phyloP scores from a whole-genome alignment of 2,888 invertebrate species.

The Gymnocheta viridis region DNA sequence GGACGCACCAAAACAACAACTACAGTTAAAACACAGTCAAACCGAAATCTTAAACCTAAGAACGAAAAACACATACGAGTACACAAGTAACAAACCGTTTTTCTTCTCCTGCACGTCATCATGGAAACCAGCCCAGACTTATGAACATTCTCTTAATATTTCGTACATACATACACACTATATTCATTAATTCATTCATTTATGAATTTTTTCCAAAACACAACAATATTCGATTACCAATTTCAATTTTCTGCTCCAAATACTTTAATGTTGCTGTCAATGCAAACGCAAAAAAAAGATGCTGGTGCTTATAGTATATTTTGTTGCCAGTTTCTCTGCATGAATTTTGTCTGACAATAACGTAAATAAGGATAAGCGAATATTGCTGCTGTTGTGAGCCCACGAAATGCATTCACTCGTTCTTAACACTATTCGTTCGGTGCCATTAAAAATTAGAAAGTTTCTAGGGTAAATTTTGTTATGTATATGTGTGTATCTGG shows the following conservation, averaged over 20 bases:
- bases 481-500: not conserved
- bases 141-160: not conserved
- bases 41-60: slow-evolving; percentile 1
- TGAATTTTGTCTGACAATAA: slow-evolving; percentile 20
- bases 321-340: not conserved
- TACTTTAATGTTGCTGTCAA: slow-evolving; percentile 66
- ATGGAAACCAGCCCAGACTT: not conserved
- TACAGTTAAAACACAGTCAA: slow-evolving; percentile 34
- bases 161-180: not conserved
- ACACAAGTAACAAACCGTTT: not conserved
- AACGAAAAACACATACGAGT: not conserved
- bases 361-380: not conserved
- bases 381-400: not conserved
- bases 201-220: slow-evolving; percentile 26
- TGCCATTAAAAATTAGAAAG: not conserved
- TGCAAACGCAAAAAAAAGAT: slow-evolving; percentile 2
- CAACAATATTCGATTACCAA: slow-evolving; percentile 70
- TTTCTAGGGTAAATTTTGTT: not conserved
- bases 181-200: slow-evolving; percentile 19
- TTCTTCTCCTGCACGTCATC: not conserved
- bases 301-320: not conserved
- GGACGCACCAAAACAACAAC: not conserved
- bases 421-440: not conserved
- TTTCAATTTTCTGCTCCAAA: slow-evolving; percentile 72
- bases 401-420: slow-evolving; percentile 24